Conservation (phyloP, 2,113 vertebrate species). For the Bombycilla garrulus region DNA sequence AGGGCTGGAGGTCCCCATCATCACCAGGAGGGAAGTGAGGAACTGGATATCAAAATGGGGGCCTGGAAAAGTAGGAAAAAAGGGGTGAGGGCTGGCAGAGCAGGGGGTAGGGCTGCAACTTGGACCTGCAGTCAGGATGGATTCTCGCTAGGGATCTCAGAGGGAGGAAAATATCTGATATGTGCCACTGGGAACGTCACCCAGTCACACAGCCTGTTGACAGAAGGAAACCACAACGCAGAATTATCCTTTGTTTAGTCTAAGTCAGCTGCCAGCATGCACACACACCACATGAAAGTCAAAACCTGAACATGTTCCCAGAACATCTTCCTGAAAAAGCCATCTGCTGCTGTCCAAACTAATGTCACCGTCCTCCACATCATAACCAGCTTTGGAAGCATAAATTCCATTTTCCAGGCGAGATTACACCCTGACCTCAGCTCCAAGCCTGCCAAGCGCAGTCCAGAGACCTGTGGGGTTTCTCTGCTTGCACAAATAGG, state of each 20-base stretch:
- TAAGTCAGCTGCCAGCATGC: slow-evolving; percentile 18
- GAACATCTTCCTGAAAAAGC: slow-evolving; percentile 19
- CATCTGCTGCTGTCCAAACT: slow-evolving; percentile 33
- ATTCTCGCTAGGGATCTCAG: not conserved
- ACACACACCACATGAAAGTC: slow-evolving; percentile 22
- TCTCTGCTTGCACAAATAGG: not conserved
- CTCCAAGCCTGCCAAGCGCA: not conserved
- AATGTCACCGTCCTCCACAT: not conserved
- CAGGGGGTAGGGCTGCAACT: not conserved
- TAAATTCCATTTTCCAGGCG: not conserved
- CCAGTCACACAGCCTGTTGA: not conserved
- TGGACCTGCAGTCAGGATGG: not conserved
- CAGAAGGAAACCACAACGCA: not conserved
- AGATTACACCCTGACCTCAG: not conserved
- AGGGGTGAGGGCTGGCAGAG: not conserved
- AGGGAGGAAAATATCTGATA: not conserved
- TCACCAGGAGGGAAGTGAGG: not conserved
- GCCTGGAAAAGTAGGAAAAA: not conserved
- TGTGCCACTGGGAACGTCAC: not conserved
- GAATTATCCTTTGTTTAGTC: slow-evolving; percentile 52
- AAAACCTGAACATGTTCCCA: slow-evolving; percentile 28
- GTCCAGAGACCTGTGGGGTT: not conserved
- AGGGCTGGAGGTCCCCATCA: not conserved
- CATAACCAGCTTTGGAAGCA: not conserved
- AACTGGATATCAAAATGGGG: not conserved